Conservation (phyloP, 2,113 vertebrate species). For the Scomber japonicus region DNA sequence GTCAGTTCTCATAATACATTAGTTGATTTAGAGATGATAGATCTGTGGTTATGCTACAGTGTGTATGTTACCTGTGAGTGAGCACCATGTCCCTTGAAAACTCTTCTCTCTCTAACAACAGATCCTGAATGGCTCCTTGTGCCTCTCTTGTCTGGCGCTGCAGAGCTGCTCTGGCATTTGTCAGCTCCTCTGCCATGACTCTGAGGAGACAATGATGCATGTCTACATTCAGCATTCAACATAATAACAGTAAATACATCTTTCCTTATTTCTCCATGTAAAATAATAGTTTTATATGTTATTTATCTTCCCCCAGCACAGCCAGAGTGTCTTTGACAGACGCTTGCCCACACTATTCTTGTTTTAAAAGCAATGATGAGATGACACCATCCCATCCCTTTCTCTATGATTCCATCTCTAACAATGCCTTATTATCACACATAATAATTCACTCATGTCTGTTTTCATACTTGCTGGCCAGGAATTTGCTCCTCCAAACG, state of each 20-base stretch:
- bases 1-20: background rate
- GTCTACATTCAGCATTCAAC: background rate
- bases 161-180: constrained; percentile 89
- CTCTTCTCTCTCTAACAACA: constrained; percentile 92
- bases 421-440: background rate
- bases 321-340: background rate
- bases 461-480: constrained; percentile 92
- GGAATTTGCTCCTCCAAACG: constrained; percentile 99
- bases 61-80: constrained; percentile 90
- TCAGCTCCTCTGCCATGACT: constrained; percentile 98
- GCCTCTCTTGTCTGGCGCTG: constrained; percentile 94
- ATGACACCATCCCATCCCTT: background rate
- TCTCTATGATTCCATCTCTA: background rate
- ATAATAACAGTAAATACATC: background rate
- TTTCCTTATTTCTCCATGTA: background rate
- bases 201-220: constrained; percentile 75
- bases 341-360: background rate
- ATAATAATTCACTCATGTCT: background rate
- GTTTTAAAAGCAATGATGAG: background rate
- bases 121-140: constrained; percentile 94
- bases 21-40: background rate
- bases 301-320: background rate
- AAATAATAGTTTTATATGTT: background rate
- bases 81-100: constrained; percentile 92
- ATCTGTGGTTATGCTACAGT: background rate